Base-by-base conservation (phyloP, 2,888 invertebrate species). In the Tolmerus cingulatus region DNA sequence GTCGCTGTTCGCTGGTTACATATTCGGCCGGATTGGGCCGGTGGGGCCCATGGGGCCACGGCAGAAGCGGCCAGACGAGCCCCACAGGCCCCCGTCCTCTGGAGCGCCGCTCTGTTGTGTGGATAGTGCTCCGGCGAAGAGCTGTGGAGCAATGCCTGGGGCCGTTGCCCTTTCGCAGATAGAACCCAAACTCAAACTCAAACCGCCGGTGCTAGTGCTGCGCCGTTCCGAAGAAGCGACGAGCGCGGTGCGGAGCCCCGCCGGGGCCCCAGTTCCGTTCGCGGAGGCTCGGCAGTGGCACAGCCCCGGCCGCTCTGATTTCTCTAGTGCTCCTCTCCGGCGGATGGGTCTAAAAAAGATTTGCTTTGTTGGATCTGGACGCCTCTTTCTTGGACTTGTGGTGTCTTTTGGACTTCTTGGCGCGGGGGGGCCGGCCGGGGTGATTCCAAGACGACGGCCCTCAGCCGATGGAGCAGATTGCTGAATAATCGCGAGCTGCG, bases 111-210 rank as follows among this genome's bases (percentile, higher is more conserved):
- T 51, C 55, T 46, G 2, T 51, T 46, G 34, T 51, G 46, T 16
- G 51, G 30, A 81, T 81, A 66, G 23, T 66, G 23, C 27, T 66
- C 27, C 81, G 19, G 7, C 27, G 27, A 66, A 66, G 55, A 81
- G 55, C 55, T 51, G n/a, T 8, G 34, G 81, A 81, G 81, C 81
- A 81, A 51, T 81, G 81, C 81, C 81, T 81, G 46, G 51, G 81
- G 81, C 81, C 81, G 55, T 81, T 81, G 81, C 81, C 81, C 81
- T 81, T 81, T 81, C 81, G 30, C 55, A 81, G 81, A 81, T 30
- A 81, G 81, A 81, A 81, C 81, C 55, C 81, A 51, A 81, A 51
- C 81, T 16, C 43, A 43, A 43, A 37, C 43, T 16, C 43, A 43
- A 43, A 37, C 43, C 5, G n/a, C 76, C 37, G 76, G 76, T 14